These are phyloP conservation scores for Falcunculus frontatus DNA, from an alignment of 2,113 vertebrate genomes.

Conservation along the genomic window DNA sequence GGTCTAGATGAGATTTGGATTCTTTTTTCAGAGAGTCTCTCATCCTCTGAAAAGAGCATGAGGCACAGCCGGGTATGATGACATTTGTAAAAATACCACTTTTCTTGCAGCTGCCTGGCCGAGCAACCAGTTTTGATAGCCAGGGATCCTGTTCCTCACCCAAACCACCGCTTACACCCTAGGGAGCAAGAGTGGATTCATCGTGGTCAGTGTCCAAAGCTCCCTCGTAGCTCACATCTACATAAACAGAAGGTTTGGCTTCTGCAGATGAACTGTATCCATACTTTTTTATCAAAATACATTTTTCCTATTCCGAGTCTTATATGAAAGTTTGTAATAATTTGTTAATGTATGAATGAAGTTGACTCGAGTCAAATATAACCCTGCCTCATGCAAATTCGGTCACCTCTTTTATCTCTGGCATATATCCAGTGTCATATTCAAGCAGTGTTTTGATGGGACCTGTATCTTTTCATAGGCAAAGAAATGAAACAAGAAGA, in stretches of 20 bases:
- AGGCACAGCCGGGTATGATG: not conserved
- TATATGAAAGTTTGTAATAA: slow-evolving; percentile 14
- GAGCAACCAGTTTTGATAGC: slow-evolving; percentile 95
- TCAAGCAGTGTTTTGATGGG: not conserved
- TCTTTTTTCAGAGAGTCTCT: not conserved
- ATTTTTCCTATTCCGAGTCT: slow-evolving; percentile 33
- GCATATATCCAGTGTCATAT: not conserved
- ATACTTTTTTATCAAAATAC: slow-evolving; percentile 30
- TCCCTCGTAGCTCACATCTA: not conserved
- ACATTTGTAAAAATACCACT: slow-evolving; percentile 8
- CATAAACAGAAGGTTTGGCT: slow-evolving; percentile 39
- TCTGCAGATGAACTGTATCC: slow-evolving; percentile 18
- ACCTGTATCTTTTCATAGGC: not conserved
- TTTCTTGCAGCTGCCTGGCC: slow-evolving; percentile 87
- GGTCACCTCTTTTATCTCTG: slow-evolving; percentile 13
- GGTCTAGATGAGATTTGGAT: not conserved
- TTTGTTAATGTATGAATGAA: slow-evolving; percentile 21
- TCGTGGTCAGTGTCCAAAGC: not conserved
- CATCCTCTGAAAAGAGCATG: not conserved
- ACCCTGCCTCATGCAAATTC: not conserved
- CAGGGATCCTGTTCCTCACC: slow-evolving; percentile 95
- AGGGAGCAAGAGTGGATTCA: slow-evolving; percentile 10
- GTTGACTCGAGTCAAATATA: slow-evolving; percentile 18
- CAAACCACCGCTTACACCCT: slow-evolving; percentile 86
- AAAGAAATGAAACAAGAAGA: not conserved